Evolutionary conservation across 37 sponge, comb jelly and placozoan species (phyloP).

Genomic region (Corticium candelabrum): DNA sequence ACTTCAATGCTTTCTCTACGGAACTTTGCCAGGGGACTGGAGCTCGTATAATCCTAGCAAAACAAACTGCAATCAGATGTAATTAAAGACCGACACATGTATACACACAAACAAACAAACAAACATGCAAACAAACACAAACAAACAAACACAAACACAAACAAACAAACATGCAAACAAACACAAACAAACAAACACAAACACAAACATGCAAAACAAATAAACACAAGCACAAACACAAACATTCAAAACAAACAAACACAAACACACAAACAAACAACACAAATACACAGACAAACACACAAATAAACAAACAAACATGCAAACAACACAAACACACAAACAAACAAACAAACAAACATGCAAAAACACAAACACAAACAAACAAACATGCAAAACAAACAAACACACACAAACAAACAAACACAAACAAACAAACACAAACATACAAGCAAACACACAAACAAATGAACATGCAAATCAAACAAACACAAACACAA

Average conservation of each 20-base stretch:
- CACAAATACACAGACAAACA: no score
- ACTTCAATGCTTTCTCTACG: slow-evolving; percentile 11
- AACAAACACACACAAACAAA: no score
- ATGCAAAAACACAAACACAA: background rate
- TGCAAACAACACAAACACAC: no score
- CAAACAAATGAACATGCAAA: slow-evolving; percentile 1
- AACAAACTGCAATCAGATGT: no score
- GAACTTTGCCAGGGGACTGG: slow-evolving; percentile 79
- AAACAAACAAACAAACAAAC: background rate
- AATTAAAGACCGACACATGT: no score
- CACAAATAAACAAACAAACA: background rate
- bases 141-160: no score
- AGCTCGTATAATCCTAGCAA: slow-evolving; percentile 43
- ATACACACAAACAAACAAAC: background rate
- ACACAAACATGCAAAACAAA: background rate
- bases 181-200: background rate
- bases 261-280: background rate
- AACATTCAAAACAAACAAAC: background rate
- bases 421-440: no score
- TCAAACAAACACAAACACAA: no score
- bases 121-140: background rate
- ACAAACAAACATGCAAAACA: no score
- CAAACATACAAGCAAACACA: background rate
- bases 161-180: no score
- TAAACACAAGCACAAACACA: background rate